Percentiles rank a stretch among this genome's conserved stretches.
Conservation (phyloP, 1,140 invertebrate species). For the Scaptomyza montana region DNA sequence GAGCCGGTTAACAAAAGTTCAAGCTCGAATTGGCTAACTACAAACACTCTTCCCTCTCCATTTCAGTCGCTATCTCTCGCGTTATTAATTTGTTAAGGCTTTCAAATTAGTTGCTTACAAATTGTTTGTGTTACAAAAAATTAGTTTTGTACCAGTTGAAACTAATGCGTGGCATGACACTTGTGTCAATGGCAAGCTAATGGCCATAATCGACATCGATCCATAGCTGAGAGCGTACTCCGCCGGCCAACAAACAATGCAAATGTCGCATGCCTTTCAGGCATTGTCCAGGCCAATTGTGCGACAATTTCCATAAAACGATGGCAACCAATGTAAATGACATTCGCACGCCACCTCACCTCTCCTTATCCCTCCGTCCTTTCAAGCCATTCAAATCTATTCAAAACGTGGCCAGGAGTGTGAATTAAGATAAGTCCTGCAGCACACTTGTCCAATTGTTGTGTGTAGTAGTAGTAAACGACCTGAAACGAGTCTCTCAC, state of each 20-base stretch:
- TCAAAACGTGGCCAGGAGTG: constrained; percentile 36
- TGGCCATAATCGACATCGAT: constrained; percentile 57
- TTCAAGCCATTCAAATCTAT: constrained; percentile 7
- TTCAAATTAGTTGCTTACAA: neutral
- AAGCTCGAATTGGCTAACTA: no score
- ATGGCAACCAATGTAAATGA: constrained; percentile 16
- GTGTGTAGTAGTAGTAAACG: neutral
- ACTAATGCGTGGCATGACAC: constrained; percentile 25
- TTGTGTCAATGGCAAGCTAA: constrained; percentile 50
- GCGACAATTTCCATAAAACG: constrained; percentile 29
- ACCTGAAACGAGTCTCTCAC: neutral
- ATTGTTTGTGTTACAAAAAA: constrained; percentile 6
- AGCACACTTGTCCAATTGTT: neutral
- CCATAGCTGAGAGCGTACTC: constrained; percentile 13
- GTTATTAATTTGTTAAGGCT: neutral
- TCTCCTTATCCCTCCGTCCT: neutral
- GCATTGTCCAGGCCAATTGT: constrained; percentile 31
- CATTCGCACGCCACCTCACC: neutral
- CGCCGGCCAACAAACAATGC: constrained; percentile 15
- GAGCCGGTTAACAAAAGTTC: no score
- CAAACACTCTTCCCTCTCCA: neutral
- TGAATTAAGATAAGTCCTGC: constrained; percentile 38
- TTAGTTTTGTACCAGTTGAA: neutral
- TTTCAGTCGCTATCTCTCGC: neutral
- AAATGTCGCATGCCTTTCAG: constrained; percentile 26